phyloP scores from a whole-genome alignment of 23 tunicate species.

The Ascidia mentula region DNA sequence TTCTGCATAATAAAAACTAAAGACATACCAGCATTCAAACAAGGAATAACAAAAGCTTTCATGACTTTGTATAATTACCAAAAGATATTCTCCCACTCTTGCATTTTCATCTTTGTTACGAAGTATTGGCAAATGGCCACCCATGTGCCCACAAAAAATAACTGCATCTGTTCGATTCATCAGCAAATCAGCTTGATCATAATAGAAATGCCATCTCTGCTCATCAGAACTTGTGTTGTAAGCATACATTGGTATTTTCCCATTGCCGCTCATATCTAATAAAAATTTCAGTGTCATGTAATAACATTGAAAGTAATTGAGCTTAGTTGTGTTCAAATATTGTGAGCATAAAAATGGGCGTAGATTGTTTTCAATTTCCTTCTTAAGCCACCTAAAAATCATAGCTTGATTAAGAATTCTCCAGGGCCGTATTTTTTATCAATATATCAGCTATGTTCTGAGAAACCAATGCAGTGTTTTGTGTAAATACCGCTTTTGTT shows the following conservation, averaged over 20 bases:
- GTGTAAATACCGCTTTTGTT: too few species aligned
- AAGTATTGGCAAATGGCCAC: constrained; percentile 15
- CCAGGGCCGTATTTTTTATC: background rate
- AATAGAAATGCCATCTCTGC: constrained; percentile 55
- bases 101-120: constrained; percentile 23
- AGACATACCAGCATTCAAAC: too few species aligned
- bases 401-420: background rate
- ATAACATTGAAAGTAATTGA: background rate
- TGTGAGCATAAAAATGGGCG: too few species aligned
- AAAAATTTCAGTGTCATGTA: background rate
- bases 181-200: background rate
- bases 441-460: background rate
- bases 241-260: constrained; percentile 18
- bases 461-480: too few species aligned
- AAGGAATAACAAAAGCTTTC: too few species aligned
- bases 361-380: too few species aligned
- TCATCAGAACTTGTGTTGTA: constrained; percentile 37
- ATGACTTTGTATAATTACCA: constrained; percentile 3
- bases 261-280: constrained; percentile 29
- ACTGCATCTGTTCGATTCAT: background rate
- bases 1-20: too few species aligned
- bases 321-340: background rate
- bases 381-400: background rate
- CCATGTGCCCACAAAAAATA: constrained; percentile 13
- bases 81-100: background rate